Conservation (phyloP, 2,797 vertebrate species). For the Sebastolobus altivelis region DNA sequence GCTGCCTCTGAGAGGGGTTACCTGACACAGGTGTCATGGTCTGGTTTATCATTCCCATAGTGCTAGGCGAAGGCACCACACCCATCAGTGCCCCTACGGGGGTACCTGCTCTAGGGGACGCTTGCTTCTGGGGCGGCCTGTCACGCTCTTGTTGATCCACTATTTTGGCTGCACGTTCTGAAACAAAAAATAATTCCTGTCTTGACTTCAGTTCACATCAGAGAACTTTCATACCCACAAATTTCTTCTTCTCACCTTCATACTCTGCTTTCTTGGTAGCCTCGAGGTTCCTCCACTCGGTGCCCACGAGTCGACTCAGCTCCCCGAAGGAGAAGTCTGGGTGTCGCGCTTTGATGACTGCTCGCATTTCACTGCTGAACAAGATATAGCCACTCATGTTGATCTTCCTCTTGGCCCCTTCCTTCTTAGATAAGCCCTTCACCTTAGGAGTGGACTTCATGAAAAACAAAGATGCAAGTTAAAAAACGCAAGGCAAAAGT, state of each 20-base stretch:
- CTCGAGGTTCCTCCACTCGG: slow-evolving; percentile 98
- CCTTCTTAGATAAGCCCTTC: slow-evolving; percentile 96
- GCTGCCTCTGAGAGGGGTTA: slow-evolving; percentile 88
- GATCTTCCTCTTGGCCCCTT: slow-evolving; percentile 98
- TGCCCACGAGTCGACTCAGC: slow-evolving; percentile 97
- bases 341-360: slow-evolving; percentile 97
- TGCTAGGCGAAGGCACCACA: slow-evolving; percentile 97
- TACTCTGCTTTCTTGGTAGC: slow-evolving; percentile 97
- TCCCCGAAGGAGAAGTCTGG: slow-evolving; percentile 99
- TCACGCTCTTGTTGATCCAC: slow-evolving; percentile 99
- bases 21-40: slow-evolving; percentile 98
- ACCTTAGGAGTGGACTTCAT: slow-evolving; percentile 94
- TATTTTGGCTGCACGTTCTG: slow-evolving; percentile 99
- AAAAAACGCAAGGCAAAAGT: neutral
- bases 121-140: slow-evolving; percentile 93
- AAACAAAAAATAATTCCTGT: slow-evolving; percentile 36
- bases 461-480: neutral
- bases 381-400: slow-evolving; percentile 99
- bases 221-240: neutral
- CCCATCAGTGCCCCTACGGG: slow-evolving; percentile 98
- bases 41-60: slow-evolving; percentile 99
- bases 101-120: slow-evolving; percentile 99
- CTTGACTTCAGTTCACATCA: slow-evolving; percentile 11
- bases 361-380: slow-evolving; percentile 99
- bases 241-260: slow-evolving; percentile 89